Base-by-base conservation (phyloP, 1,140 invertebrate species). In the Drosophila athabasca region DNA sequence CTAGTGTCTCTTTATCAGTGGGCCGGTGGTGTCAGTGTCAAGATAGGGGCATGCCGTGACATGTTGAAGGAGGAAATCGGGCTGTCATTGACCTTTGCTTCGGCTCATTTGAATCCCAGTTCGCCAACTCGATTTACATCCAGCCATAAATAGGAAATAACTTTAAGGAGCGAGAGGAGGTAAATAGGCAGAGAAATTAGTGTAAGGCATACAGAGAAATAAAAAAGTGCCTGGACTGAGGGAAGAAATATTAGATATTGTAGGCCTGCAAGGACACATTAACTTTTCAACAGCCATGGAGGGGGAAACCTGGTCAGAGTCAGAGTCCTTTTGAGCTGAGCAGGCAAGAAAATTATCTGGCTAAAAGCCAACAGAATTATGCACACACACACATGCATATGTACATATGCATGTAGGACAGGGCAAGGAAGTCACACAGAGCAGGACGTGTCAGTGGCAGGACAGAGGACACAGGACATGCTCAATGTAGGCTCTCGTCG, bases 281-380 rank as follows among this genome's bases (percentile, higher is more conserved):
- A 74, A 69, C 64, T 74, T 77, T 77, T 64, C 70, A 74, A 74
- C 70, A 51, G 46, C 69, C 73, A 59, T 59, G 49, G 53, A 62
- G 59, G 17, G 17, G 17, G 17, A 19, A 1, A 19, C 0, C 17
- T 19, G 17, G 17, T 19, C 49, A 48, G 49, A 70, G 49, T 70
- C 41, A 22, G 57, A 55, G 61, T 55, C 54, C 46, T 51, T 54
- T 60, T 70, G 50, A 57, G 62, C 74, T 76, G 70, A 73, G 74
- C 65, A 74, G 71, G 70, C 64, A 74, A 69, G 60, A 77, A 77
- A 74, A 74, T 77, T 77, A 77, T 77, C 74, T 77, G 64, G 74
- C 70, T 77, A 77, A 74, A 60, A 74, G 70, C 70, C 65, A 77
- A 77, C 62, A 77, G 35, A 74, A 74, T 77, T 74, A 74, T 77